These are phyloP conservation scores for Myathropa florea DNA, from an alignment of 2,888 invertebrate genomes.

Conservation along the genomic window DNA sequence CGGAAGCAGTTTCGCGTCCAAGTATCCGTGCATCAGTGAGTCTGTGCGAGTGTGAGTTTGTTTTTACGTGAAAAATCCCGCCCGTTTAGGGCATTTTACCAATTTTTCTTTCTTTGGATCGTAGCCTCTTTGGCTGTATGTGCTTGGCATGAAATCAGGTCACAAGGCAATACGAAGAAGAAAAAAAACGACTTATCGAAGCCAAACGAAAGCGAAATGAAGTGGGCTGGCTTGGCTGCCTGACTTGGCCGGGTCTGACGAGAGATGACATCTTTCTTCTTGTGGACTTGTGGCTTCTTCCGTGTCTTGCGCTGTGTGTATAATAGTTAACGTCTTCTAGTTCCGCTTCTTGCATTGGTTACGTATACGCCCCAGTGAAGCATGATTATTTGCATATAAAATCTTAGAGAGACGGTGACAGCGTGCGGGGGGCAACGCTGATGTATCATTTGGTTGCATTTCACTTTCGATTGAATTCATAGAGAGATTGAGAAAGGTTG, in stretches of 20 bases:
- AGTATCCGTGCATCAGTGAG: background rate
- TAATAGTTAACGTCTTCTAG: constrained; percentile 35
- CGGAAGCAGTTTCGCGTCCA: constrained; percentile 62
- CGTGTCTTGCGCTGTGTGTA: constrained; percentile 1
- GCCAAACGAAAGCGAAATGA: constrained; percentile 68
- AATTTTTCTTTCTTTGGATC: constrained; percentile 45
- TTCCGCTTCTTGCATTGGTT: constrained; percentile 65
- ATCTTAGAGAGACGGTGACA: background rate
- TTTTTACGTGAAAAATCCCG: constrained; percentile 1
- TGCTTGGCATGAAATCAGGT: constrained; percentile 60
- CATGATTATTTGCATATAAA: constrained; percentile 54
- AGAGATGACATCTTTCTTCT: constrained; percentile 60
- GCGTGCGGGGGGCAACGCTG: constrained; percentile 1
- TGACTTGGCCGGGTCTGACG: background rate
- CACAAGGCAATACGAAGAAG: constrained; percentile 44
- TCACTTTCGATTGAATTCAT: constrained; percentile 59
- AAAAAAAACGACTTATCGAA: constrained; percentile 10
- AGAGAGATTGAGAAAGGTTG: constrained; percentile 36
- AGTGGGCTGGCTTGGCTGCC: constrained; percentile 27
- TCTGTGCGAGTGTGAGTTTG: background rate
- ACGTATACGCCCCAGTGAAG: constrained; percentile 68
- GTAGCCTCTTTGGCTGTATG: constrained; percentile 35
- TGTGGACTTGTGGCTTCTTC: constrained; percentile 2
- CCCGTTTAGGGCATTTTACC: constrained; percentile 62
- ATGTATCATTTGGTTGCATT: constrained; percentile 27